Base-by-base conservation (phyloP, 2,113 vertebrate species). In the Tenrec ecaudatus region DNA sequence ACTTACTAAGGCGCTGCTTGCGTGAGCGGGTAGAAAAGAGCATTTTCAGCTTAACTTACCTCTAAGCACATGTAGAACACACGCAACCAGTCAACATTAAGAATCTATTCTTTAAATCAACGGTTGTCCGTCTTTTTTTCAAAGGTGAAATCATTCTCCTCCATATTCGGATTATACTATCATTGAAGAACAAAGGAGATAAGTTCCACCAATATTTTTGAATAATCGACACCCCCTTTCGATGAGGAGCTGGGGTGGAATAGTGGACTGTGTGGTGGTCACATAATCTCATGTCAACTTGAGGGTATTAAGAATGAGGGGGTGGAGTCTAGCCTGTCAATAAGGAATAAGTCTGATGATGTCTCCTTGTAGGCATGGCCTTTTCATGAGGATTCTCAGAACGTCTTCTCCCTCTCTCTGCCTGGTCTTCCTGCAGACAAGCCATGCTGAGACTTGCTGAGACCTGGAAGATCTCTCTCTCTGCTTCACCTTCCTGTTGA, bases 1-100 rank as follows among this genome's bases (percentile, higher is more conserved):
- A 58, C 90, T 93, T 83, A 86, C 64, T 71, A 92, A 95, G 94
- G 12, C 91, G 64, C 19, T 88, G 47, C 38, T 90, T 80, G 58
- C 25, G 86, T 91, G 33, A 78, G 64, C 58, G 38, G 79, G 36
- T 47, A 93, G 77, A 10, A 92, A 91, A 76, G n/a, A 82, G 36
- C 20, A 80, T 77, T 89, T 89, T 14, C 10, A 92, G 79, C 23
- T 71, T 90, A 29, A 2, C 12, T 53, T 14, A 10, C 47, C 15
- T 92, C 17, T 62, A 77, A 87, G 14, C 29, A 71, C 12, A 66
- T 58, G 71, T 25, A 80, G 90, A 88, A 66, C 12, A 66, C 47
- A 76, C 22, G 76, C 90, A 88, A 69, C 29, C 38, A 76, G 36
- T 38, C 12, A 82, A 78, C 15, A 79, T 36, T 89, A 80, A 58